Evolutionary conservation across 2,888 invertebrate species (phyloP).

Genomic region (Ditylenchus weischeri): DNA sequence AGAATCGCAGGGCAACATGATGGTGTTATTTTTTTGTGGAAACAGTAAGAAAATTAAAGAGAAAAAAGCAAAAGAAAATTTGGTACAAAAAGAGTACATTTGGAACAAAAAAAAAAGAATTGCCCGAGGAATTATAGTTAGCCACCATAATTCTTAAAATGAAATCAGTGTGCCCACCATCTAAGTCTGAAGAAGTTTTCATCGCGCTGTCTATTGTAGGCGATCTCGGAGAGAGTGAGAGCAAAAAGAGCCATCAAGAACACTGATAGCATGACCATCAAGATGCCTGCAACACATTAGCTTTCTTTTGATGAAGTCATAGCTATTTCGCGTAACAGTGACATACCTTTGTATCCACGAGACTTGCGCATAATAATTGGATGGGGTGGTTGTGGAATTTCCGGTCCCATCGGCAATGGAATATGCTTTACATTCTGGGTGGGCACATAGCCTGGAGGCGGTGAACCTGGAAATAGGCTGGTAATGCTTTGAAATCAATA

Average conservation of each 20-base stretch:
- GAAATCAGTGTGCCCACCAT: slow-evolving; percentile 33
- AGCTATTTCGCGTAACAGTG: no score
- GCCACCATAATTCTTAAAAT: no score
- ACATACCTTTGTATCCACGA: slow-evolving; percentile 37
- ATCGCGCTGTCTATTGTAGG: slow-evolving; percentile 55
- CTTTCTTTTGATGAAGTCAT: no score
- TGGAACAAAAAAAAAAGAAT: no score
- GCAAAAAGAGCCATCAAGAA: slow-evolving; percentile 52
- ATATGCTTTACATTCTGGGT: slow-evolving; percentile 14
- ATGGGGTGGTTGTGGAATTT: slow-evolving; percentile 30
- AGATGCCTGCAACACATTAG: slow-evolving; percentile 24
- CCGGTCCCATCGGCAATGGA: slow-evolving; percentile 37
- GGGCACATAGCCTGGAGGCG: slow-evolving; percentile 34
- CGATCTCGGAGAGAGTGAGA: slow-evolving; percentile 51
- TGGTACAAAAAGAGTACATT: no score
- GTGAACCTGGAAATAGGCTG: slow-evolving; percentile 19
- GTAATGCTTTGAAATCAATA: no score
- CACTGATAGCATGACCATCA: slow-evolving; percentile 51
- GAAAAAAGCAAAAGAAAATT: no score
- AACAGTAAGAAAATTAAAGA: no score
- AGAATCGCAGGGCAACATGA: no score
- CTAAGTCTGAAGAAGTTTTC: slow-evolving; percentile 54
- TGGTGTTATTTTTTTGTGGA: no score
- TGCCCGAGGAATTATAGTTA: no score
- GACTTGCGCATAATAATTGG: slow-evolving; percentile 38